Evolutionary conservation across 2,113 vertebrate genomes (phyloP).

Genomic region (Meriones unguiculatus): DNA sequence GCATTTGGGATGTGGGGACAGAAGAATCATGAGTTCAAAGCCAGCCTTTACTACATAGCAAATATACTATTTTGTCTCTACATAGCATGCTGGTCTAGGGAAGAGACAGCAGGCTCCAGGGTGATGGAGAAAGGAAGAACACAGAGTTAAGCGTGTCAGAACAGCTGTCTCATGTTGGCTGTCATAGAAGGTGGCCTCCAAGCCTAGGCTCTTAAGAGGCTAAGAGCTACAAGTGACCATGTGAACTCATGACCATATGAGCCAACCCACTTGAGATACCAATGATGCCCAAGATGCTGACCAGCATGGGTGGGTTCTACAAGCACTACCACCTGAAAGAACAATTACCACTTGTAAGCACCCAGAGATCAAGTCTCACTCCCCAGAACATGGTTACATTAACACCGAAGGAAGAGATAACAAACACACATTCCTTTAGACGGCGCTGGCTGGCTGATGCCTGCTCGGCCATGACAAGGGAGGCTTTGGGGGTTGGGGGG

Average conservation of each 20-base stretch:
- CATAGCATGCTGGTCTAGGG: background rate
- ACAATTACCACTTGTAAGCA: background rate
- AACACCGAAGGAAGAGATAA: background rate
- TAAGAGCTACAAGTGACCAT: background rate
- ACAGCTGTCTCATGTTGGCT: background rate
- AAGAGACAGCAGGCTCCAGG: background rate
- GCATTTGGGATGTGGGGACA: background rate
- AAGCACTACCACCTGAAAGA: background rate
- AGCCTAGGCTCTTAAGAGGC: background rate
- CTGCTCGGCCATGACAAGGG: background rate
- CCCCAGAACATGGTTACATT: background rate
- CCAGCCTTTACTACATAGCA: background rate
- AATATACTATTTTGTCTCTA: conserved; percentile 16
- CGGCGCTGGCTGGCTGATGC: background rate
- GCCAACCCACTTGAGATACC: background rate
- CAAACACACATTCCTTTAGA: background rate
- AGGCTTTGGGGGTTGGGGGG: background rate
- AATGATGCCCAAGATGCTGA: background rate
- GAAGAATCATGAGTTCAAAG: background rate
- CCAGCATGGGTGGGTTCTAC: background rate
- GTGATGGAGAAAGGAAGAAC: background rate
- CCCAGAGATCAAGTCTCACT: background rate
- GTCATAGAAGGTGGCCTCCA: background rate
- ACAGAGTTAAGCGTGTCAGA: background rate
- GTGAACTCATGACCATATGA: too few relatives aligned